Percentiles rank a stretch among this genome's conserved stretches.
Evolutionary conservation across 2,888 invertebrate species (phyloP).

Genomic region (Scaptomyza parva): DNA sequence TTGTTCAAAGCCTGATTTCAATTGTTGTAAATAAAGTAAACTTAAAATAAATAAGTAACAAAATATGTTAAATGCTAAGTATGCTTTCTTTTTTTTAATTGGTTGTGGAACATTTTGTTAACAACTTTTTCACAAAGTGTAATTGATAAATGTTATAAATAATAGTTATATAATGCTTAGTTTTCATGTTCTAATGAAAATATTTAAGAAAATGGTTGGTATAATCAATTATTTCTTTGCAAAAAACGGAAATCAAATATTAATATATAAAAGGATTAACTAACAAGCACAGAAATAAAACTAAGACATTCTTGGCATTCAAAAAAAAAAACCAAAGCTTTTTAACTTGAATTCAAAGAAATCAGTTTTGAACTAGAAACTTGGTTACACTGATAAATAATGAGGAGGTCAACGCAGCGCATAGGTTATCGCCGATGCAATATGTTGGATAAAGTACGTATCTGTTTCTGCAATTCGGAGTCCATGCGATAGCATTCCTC

Average conservation of each 20-base stretch:
- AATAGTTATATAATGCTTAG: too few relatives aligned
- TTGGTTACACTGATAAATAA: constrained; percentile 14
- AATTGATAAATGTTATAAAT: too few relatives aligned
- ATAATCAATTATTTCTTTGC: neutral
- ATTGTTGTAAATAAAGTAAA: too few relatives aligned
- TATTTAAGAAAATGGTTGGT: neutral
- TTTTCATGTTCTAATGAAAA: too few relatives aligned
- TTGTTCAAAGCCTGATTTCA: neutral
- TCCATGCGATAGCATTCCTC: constrained; percentile 84
- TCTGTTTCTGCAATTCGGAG: constrained; percentile 84
- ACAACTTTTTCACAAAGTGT: too few relatives aligned
- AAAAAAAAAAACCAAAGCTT: neutral
- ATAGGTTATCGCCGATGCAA: constrained; percentile 83
- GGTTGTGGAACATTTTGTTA: too few relatives aligned
- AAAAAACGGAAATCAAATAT: neutral
- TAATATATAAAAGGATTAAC: neutral
- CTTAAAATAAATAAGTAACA: too few relatives aligned
- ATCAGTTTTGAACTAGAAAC: constrained; percentile 3
- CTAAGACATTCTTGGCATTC: neutral
- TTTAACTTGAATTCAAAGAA: neutral
- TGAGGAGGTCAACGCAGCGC: constrained; percentile 1
- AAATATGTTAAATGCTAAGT: too few relatives aligned
- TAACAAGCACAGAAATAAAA: neutral
- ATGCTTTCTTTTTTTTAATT: too few relatives aligned
- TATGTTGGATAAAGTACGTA: constrained; percentile 84